Evolutionary conservation across 2,113 vertebrate genomes (phyloP).

Genomic region (Piliocolobus tephrosceles): DNA sequence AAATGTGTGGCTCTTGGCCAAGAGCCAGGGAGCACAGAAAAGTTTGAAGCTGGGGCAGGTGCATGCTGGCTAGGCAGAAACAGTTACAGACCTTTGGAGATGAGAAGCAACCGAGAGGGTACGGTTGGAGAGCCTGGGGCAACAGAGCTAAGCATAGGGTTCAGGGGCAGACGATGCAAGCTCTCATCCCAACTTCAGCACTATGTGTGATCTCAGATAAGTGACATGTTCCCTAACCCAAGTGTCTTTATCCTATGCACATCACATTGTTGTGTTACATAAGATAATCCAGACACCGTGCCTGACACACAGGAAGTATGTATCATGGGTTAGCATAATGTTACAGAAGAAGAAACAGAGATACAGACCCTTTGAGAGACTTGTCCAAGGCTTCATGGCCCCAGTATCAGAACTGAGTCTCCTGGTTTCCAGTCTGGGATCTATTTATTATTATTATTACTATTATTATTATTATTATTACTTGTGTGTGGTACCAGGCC

Average conservation of each 20-base stretch:
- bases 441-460: not conserved
- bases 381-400: not conserved
- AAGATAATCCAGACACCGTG: accelerated
- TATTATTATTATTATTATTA: not conserved
- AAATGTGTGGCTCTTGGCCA: not conserved
- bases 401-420: not conserved
- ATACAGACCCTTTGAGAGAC: not conserved
- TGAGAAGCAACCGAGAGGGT: not conserved
- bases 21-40: not conserved
- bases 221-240: not conserved
- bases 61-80: not conserved
- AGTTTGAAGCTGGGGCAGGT: not conserved
- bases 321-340: not conserved
- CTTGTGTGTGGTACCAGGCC: not conserved
- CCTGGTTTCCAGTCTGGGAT: not conserved
- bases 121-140: not conserved
- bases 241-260: not conserved
- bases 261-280: not conserved
- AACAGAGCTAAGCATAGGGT: not conserved
- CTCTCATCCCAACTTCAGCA: too few species aligned
- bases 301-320: accelerated
- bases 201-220: not conserved
- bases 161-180: not conserved
- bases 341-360: not conserved
- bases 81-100: not conserved